Evolutionary conservation across 2,113 vertebrate genomes (phyloP).

Genomic region (Tiliqua scincoides): DNA sequence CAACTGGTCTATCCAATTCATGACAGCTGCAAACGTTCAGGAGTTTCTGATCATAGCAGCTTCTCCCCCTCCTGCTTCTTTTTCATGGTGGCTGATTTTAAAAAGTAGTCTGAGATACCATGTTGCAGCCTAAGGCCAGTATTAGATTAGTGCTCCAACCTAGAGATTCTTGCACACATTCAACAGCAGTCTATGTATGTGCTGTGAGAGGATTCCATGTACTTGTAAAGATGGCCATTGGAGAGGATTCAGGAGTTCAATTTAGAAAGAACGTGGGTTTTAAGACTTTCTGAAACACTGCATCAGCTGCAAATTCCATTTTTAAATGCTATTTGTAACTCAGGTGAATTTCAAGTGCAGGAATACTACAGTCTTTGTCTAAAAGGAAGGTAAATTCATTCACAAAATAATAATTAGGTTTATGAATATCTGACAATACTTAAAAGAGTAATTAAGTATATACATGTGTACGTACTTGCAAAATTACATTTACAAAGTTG

Average conservation of each 20-base stretch:
- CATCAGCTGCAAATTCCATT: background rate
- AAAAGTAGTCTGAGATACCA: background rate
- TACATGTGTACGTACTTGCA: too few species aligned
- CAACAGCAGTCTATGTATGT: background rate
- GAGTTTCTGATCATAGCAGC: background rate
- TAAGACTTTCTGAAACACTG: background rate
- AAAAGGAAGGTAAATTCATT: too few species aligned
- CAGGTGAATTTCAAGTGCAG: background rate
- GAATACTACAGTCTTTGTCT: background rate
- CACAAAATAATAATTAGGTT: too few species aligned
- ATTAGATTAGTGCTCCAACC: too few species aligned
- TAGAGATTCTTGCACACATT: background rate
- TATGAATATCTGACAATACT: too few species aligned
- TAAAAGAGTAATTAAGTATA: too few species aligned
- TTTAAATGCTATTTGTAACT: background rate
- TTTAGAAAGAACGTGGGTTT: background rate
- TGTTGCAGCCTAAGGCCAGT: background rate
- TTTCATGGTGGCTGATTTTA: background rate
- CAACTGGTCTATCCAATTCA: background rate
- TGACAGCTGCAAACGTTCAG: background rate
- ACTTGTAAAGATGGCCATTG: background rate
- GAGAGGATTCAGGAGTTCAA: background rate
- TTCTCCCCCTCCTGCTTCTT: background rate
- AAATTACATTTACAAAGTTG: too few species aligned
- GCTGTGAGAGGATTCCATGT: background rate